Evolutionary conservation across 2,888 invertebrate species (phyloP).

Genomic region (Trachelus stipa): DNA sequence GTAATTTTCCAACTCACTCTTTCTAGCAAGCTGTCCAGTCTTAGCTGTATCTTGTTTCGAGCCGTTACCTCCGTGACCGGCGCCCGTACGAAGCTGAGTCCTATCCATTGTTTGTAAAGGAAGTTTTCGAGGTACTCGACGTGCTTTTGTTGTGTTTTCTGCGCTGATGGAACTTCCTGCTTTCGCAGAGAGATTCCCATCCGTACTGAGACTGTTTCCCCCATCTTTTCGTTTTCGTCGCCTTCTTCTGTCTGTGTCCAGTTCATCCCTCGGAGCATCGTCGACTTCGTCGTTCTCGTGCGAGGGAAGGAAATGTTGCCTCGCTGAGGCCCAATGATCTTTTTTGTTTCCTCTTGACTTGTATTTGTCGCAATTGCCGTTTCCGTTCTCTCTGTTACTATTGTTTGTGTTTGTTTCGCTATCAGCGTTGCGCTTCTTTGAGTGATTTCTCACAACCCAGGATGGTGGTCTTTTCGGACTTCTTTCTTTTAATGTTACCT

Average conservation of each 20-base stretch:
- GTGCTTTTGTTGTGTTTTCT: slow-evolving; percentile 32
- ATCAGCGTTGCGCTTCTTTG: slow-evolving; percentile 51
- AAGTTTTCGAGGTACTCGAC: slow-evolving; percentile 56
- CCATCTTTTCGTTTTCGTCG: slow-evolving; percentile 44
- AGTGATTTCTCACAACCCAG: slow-evolving; percentile 56
- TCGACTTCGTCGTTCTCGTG: slow-evolving; percentile 49
- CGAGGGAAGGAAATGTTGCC: slow-evolving; percentile 55
- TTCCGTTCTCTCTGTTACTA: slow-evolving; percentile 45
- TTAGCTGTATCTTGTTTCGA: slow-evolving; percentile 24
- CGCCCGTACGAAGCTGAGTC: slow-evolving; percentile 31
- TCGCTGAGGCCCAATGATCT: slow-evolving; percentile 63
- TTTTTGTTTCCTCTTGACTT: slow-evolving; percentile 52
- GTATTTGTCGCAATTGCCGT: slow-evolving; percentile 49
- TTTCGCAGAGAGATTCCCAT: slow-evolving; percentile 26
- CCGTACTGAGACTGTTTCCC: slow-evolving; percentile 38
- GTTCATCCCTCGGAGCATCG: slow-evolving; percentile 29
- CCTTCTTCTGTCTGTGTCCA: slow-evolving; percentile 12
- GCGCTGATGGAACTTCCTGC: slow-evolving; percentile 7
- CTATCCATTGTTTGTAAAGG: slow-evolving; percentile 54
- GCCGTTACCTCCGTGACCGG: slow-evolving; percentile 27
- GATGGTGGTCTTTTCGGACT: slow-evolving; percentile 56
- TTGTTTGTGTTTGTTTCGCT: slow-evolving; percentile 52
- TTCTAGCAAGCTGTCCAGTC: slow-evolving; percentile 34
- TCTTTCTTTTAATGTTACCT: slow-evolving; percentile 60
- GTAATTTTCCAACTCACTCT: slow-evolving; percentile 45